A percentile compares a stretch with the other conserved stretches of the same genome.
phyloP scores from a whole-genome alignment of 2,113 vertebrate species.

The Rana temporaria region DNA sequence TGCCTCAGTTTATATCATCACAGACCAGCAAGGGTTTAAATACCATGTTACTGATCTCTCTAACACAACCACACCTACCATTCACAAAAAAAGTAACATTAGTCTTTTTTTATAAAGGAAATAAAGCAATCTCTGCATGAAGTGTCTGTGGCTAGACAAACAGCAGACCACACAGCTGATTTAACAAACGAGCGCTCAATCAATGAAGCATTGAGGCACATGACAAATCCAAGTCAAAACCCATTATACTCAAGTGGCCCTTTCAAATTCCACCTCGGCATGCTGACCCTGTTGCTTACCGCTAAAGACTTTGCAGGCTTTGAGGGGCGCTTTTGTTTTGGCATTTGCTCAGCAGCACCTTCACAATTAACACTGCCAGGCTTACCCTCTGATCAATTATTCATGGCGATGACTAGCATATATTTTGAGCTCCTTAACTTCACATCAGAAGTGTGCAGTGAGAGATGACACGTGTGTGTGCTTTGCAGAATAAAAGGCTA shows the following conservation, averaged over 20 bases:
- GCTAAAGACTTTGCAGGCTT: slow-evolving; percentile 77
- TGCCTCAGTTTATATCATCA: too few relatives aligned
- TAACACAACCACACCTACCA: neutral
- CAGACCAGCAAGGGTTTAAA: too few relatives aligned
- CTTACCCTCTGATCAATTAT: slow-evolving; percentile 75
- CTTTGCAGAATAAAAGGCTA: slow-evolving; percentile 76
- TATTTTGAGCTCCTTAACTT: slow-evolving; percentile 73
- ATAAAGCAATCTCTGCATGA: slow-evolving; percentile 41
- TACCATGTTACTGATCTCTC: too few relatives aligned
- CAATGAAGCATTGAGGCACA: slow-evolving; percentile 84
- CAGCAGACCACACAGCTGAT: slow-evolving; percentile 81
- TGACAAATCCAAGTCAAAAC: slow-evolving; percentile 90
- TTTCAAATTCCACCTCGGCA: slow-evolving; percentile 85
- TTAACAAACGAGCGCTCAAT: slow-evolving; percentile 91
- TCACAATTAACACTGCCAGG: slow-evolving; percentile 74
- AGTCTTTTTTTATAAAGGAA: neutral
- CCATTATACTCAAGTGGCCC: slow-evolving; percentile 84
- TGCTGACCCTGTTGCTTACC: slow-evolving; percentile 78
- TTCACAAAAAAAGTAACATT: neutral
- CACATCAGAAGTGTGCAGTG: slow-evolving; percentile 68
- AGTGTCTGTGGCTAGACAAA: slow-evolving; percentile 76
- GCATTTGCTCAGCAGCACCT: slow-evolving; percentile 69
- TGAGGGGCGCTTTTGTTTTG: slow-evolving; percentile 71
- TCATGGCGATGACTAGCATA: slow-evolving; percentile 69
- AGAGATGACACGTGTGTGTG: slow-evolving; percentile 69